These are phyloP conservation scores for Puntigrus tetrazona DNA, from an alignment of 2,113 vertebrate genomes.

Conservation along the genomic window DNA sequence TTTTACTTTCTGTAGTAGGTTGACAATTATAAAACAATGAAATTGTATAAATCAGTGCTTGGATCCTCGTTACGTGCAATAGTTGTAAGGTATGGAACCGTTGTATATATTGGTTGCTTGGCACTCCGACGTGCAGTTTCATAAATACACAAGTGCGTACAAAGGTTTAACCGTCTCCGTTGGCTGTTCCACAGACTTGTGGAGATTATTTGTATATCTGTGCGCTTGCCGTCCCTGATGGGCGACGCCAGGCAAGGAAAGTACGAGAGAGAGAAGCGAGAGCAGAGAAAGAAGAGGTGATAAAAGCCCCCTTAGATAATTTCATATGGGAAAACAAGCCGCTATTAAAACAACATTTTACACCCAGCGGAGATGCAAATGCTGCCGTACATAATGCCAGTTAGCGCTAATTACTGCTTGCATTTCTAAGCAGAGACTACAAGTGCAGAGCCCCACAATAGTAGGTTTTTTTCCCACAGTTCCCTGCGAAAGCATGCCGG, in stretches of 20 bases:
- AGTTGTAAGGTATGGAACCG: not conserved
- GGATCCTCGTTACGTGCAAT: not conserved
- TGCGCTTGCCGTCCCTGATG: constrained; percentile 25
- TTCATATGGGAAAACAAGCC: constrained; percentile 99
- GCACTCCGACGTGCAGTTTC: not conserved
- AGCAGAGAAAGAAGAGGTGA: constrained; percentile 67
- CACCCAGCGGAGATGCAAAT: constrained; percentile 97
- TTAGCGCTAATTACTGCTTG: constrained; percentile 99
- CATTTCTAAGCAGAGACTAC: constrained; percentile 99
- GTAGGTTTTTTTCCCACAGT: constrained; percentile 90
- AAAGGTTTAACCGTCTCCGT: not conserved
- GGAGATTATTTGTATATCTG: constrained; percentile 25
- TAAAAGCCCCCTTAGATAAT: constrained; percentile 98
- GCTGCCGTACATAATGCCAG: constrained; percentile 98
- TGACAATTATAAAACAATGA: too few species aligned
- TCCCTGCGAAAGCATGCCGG: constrained; percentile 75
- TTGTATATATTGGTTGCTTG: not conserved
- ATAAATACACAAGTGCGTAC: not conserved
- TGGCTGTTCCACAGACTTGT: constrained; percentile 12
- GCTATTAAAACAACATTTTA: constrained; percentile 99
- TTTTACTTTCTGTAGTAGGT: not conserved
- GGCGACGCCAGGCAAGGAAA: constrained; percentile 25
- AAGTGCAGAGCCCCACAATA: constrained; percentile 98
- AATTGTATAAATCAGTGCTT: not conserved
- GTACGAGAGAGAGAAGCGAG: constrained; percentile 57